A percentile compares a stretch with the other conserved stretches of the same genome.
Evolutionary conservation across 2,113 vertebrate species (phyloP).

Genomic region (Tamias sibiricus): DNA sequence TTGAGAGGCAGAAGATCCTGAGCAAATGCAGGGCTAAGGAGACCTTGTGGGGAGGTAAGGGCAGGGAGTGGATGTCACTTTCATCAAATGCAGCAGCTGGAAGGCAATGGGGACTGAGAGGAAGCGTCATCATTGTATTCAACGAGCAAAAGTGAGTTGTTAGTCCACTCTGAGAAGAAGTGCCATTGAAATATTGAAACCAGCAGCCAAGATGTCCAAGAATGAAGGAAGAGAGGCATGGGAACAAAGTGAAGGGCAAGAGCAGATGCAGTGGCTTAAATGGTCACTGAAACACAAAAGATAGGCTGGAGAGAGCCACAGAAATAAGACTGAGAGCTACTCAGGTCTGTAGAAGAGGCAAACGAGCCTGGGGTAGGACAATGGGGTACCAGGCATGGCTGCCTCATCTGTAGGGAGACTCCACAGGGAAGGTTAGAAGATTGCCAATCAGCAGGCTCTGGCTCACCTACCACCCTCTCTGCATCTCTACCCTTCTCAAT

Average conservation of each 20-base stretch:
- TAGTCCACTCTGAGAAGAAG: not conserved
- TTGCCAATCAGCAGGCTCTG: rapidly evolving
- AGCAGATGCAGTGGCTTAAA: not conserved
- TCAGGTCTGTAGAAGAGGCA: not conserved
- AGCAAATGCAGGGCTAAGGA: not conserved
- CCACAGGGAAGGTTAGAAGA: not conserved
- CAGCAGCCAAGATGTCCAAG: not conserved
- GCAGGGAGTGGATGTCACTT: rapidly evolving
- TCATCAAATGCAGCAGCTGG: not conserved
- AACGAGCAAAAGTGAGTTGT: not conserved
- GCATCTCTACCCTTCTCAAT: rapidly evolving
- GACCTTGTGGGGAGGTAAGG: not conserved
- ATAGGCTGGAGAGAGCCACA: not conserved
- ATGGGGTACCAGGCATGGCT: not conserved
- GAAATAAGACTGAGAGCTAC: not conserved
- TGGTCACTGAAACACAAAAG: not conserved
- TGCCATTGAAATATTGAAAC: not conserved
- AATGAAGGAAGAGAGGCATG: not conserved
- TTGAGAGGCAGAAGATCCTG: not conserved
- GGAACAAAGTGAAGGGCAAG: not conserved
- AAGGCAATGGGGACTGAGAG: not conserved
- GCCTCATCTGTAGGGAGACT: not conserved
- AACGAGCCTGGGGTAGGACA: not conserved
- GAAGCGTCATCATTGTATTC: not conserved
- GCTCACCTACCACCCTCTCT: too few relatives aligned